A percentile compares a stretch with the other conserved stretches of the same genome.
These are phyloP conservation scores for Corythaixoides concolor DNA, from an alignment of 2,113 vertebrate species.

Conservation along the genomic window DNA sequence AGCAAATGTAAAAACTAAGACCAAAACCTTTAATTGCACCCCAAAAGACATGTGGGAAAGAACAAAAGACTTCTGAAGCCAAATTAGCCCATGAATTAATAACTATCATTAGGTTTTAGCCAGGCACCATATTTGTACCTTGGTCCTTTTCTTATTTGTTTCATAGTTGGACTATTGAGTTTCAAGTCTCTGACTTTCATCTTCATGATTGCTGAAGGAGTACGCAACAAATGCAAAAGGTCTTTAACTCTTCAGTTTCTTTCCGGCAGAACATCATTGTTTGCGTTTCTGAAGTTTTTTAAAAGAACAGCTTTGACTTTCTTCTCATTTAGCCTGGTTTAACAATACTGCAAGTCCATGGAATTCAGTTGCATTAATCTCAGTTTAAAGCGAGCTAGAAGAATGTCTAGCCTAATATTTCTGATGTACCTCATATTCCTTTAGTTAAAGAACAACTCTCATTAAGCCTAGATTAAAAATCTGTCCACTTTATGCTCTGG, in stretches of 20 bases:
- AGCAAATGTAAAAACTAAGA: not conserved
- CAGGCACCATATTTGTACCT: not conserved
- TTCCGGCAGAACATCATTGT: not conserved
- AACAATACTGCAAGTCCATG: not conserved
- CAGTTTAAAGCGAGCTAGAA: not conserved
- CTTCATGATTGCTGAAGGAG: not conserved
- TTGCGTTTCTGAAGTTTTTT: constrained; percentile 13
- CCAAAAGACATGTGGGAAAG: not conserved
- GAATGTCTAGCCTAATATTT: not conserved
- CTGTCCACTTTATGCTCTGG: not conserved
- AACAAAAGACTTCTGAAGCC: not conserved
- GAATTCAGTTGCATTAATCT: not conserved
- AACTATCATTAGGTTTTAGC: not conserved
- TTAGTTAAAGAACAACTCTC: not conserved
- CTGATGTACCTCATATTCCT: not conserved
- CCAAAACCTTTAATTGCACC: not conserved
- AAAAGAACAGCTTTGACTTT: not conserved
- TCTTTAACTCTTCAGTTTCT: constrained; percentile 1
- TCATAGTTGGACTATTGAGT: not conserved
- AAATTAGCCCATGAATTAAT: constrained; percentile 4
- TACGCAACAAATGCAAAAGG: not conserved
- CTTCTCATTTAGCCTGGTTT: not conserved
- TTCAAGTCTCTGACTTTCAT: not conserved
- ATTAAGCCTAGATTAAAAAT: not conserved
- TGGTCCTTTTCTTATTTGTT: not conserved